Evolutionary conservation across 92 coral and sea anemone genomes (phyloP), one percentile per base, ranked within the genome.

Genomic region (Bergia puertoricense): DNA sequence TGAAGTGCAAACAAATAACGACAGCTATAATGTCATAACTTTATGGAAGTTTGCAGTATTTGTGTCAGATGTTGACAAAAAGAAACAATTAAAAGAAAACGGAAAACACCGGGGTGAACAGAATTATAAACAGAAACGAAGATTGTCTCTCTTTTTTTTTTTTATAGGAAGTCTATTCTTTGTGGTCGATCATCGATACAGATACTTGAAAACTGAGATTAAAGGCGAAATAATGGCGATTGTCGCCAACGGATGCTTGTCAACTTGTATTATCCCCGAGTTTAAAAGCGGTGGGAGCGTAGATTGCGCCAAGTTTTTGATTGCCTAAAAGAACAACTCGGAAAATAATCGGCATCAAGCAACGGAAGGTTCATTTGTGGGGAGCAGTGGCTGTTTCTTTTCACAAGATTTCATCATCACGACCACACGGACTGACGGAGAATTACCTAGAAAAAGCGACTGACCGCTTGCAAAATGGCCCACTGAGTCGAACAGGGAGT

Each of bases 61-160:
- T 48, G 82, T 88, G 81, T 85, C 86, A 91, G 89, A 76, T 85
- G 90, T 89, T 91, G 89, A 88, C 86, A 78, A 79, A 84, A 82
- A 82, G 50, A 84, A 84, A 71, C 78, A 69, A 69, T 84, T 84
- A 69, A 42, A 23, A 69, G 79, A 84, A 69, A 84, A 84, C 73
- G 86, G 76, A 82, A 66, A 65, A 76, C 85, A 57, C n/a, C 46
- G 80, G 67, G 86, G 50, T 44, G 46, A 45, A 54, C 82, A 85
- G 85, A 89, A 69, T 46, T 80, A 46, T 46, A 84, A 85, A 89
- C 82, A 86, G 65, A 84, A 85, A 20, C 48, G 67, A 88, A 79
- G 87, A 71, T 42, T 22, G n/a, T 77, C 65, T 67, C 46, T 57
- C 77, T 20, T 37, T 84, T 81, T 59, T 59, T 30, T 30, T 30